Evolutionary conservation across 2,888 invertebrate species (phyloP), one percentile per base, ranked within the genome.

Genomic region (Leucania comma): DNA sequence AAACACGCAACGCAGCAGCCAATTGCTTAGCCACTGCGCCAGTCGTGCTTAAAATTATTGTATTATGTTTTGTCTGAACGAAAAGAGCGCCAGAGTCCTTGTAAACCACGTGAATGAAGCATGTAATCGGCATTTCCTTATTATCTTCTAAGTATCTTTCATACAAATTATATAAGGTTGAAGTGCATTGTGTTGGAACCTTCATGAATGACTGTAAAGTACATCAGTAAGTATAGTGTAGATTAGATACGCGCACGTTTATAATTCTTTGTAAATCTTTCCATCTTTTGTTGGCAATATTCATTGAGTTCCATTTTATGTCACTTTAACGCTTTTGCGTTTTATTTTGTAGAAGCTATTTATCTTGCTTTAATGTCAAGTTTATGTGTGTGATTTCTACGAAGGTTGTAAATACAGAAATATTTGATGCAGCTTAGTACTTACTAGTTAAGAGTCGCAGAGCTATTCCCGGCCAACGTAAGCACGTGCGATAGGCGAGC

Each of bases 91-190:
- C 29, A 32, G 9, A n/a, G n/a, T 22, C 10, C 3, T 32, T 24
- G 14, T 17, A 26, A 60, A 35, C 26, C 51, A n/a, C 32, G 59
- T 51, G 9, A 22, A 60, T 22, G 51, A 32, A 38, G 12, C 90
- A 86, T 88, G 85, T 87, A 91, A 92, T 91, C 87, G 84, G 78
- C 73, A 84, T 88, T 91, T 92, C 91, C 92, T 93, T 91, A 90
- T 91, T 90, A 92, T 90, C 86, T 89, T 74, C 84, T 65, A 75
- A 85, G 80, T 68, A 85, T 22, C 1, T 22, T 57, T 81, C 66
- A 58, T 42, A 68, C 75, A 75, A 62, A 68, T 78, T 62, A 62
- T 67, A 48, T 64, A 64, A 68, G 81, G 46, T 48, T 53, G 48
- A 64, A 67, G 68, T 71, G 65, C 38, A 66, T 65, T 63, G 51